Percentiles rank a stretch among this genome's conserved stretches.
Conservation (phyloP, 1,140 invertebrate species). For the Zaprionus ghesquierei region DNA sequence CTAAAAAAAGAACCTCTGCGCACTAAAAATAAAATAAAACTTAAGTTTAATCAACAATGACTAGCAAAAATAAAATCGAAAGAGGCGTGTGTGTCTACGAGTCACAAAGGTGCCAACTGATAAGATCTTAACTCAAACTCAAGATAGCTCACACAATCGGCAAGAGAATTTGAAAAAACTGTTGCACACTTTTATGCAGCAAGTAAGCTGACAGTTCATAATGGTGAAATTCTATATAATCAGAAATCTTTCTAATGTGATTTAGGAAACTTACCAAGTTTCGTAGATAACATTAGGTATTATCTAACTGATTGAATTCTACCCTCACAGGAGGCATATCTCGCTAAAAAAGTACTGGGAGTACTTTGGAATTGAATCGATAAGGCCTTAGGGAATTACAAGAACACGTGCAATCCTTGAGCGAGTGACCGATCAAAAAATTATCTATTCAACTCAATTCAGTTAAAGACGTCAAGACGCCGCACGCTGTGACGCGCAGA, state of each 20-base stretch:
- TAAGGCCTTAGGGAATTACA: constrained; percentile 34
- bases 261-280: constrained; percentile 8
- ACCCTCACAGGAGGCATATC: not conserved
- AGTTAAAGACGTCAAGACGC: constrained; percentile 7
- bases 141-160: not conserved
- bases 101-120: not conserved
- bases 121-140: constrained; percentile 3
- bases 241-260: not conserved
- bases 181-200: constrained; percentile 7
- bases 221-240: not conserved
- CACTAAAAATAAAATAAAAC: not conserved
- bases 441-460: constrained; percentile 13
- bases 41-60: not conserved
- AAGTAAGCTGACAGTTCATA: not conserved
- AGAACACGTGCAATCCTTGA: constrained; percentile 41
- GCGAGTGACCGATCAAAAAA: constrained; percentile 22
- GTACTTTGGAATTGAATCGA: constrained; percentile 34
- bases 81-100: not conserved
- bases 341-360: constrained; percentile 19
- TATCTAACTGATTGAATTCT: not conserved
- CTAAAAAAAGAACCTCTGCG: not conserved
- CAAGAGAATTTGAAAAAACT: not conserved
- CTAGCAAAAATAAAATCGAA: not conserved
- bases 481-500: not conserved
- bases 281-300: not conserved